Conservation (phyloP, 2,113 vertebrate genomes). For the Rhipidura dahli region DNA sequence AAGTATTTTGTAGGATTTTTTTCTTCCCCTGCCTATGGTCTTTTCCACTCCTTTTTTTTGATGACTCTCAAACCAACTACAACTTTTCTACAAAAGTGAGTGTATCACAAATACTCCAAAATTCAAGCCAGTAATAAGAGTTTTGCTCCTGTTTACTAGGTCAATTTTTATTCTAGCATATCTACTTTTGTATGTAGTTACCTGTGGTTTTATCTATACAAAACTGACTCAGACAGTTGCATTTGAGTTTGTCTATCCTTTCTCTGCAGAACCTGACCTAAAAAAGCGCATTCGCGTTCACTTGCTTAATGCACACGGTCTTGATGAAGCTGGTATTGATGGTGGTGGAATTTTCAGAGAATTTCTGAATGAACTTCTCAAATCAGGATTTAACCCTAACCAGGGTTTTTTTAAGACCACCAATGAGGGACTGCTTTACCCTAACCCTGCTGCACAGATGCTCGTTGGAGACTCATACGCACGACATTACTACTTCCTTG, state of each 20-base stretch:
- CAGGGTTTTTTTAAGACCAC: conserved; percentile 98
- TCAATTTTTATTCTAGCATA: background rate
- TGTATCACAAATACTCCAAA: background rate
- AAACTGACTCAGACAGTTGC: background rate
- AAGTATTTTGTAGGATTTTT: background rate
- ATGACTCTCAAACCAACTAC: background rate
- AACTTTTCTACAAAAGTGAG: background rate
- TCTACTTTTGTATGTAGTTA: background rate
- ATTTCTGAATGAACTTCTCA: conserved; percentile 96
- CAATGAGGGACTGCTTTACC: conserved; percentile 93
- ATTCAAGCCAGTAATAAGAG: background rate
- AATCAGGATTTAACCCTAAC: conserved; percentile 96
- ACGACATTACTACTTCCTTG: conserved; percentile 96
- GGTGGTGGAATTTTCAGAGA: conserved; percentile 97
- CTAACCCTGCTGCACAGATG: conserved; percentile 93
- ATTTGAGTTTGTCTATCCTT: background rate
- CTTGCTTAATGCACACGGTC: conserved; percentile 91
- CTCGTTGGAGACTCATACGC: conserved; percentile 91
- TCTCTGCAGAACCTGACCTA: conserved; percentile 86
- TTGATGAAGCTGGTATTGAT: conserved; percentile 97
- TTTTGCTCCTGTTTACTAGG: background rate
- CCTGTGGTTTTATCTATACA: background rate
- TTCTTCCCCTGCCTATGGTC: background rate
- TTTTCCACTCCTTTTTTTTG: background rate
- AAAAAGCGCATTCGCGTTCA: conserved; percentile 96